These are phyloP conservation scores for Paramormyrops hopkinsi DNA, from an alignment of 2,797 vertebrate species.

Conservation along the genomic window DNA sequence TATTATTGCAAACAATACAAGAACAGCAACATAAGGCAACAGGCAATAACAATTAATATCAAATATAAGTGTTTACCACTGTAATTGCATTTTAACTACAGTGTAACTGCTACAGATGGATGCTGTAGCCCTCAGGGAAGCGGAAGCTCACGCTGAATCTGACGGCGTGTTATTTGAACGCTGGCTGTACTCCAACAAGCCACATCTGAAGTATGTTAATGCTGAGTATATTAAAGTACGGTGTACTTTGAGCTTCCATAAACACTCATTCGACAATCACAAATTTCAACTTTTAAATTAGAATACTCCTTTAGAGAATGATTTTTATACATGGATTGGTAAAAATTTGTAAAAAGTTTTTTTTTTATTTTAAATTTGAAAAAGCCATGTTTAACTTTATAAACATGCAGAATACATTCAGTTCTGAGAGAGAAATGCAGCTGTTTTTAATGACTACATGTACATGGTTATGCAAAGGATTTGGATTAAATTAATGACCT, in stretches of 20 bases:
- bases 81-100: constrained; percentile 12
- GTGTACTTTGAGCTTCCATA: neutral
- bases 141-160: neutral
- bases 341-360: neutral
- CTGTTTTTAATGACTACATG: neutral
- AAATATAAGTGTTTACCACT: constrained; percentile 5
- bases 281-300: neutral
- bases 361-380: neutral
- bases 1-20: neutral
- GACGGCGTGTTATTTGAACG: neutral
- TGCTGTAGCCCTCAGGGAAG: neutral
- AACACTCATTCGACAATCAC: neutral
- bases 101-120: neutral
- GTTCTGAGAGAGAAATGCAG: neutral
- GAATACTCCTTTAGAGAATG: neutral
- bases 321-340: neutral
- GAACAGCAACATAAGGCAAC: neutral
- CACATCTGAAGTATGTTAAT: constrained; percentile 2
- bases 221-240: neutral
- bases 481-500: neutral
- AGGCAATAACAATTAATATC: neutral
- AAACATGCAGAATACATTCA: neutral
- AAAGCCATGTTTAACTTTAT: neutral
- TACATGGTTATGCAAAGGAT: neutral
- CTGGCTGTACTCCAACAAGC: neutral